phyloP scores from a whole-genome alignment of 2,113 vertebrate genomes.

The Eonycteris spelaea region DNA sequence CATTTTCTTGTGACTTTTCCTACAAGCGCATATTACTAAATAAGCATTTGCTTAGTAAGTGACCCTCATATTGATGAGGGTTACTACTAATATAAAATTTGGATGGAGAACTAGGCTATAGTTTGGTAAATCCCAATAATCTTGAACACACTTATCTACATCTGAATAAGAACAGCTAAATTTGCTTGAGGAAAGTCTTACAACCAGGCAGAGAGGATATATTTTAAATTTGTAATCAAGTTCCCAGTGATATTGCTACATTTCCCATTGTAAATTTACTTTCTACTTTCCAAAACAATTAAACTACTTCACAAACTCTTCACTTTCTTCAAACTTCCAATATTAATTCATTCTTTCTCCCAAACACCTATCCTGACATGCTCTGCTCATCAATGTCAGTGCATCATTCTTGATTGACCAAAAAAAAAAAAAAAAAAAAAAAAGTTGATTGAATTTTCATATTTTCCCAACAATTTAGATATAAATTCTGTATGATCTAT shows the following conservation, averaged over 20 bases:
- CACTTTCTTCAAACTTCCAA: background rate
- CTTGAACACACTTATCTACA: background rate
- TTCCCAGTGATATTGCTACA: background rate
- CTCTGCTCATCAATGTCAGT: background rate
- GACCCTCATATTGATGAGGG: background rate
- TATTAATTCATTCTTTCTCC: background rate
- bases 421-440: background rate
- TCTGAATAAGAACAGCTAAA: background rate
- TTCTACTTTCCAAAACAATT: background rate
- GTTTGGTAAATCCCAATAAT: background rate
- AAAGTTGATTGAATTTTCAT: background rate
- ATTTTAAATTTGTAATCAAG: background rate
- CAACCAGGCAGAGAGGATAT: background rate
- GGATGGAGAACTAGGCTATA: background rate
- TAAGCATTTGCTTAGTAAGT: background rate
- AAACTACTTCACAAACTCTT: background rate
- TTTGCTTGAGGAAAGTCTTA: background rate
- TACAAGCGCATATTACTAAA: background rate
- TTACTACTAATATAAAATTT: background rate
- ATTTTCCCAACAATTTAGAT: background rate
- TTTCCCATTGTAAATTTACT: background rate
- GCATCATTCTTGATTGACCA: background rate
- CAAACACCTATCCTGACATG: background rate
- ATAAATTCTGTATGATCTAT: rapidly evolving
- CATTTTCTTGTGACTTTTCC: background rate